Base-by-base conservation (phyloP, 2,113 vertebrate genomes). In the Calidris pugnax region DNA sequence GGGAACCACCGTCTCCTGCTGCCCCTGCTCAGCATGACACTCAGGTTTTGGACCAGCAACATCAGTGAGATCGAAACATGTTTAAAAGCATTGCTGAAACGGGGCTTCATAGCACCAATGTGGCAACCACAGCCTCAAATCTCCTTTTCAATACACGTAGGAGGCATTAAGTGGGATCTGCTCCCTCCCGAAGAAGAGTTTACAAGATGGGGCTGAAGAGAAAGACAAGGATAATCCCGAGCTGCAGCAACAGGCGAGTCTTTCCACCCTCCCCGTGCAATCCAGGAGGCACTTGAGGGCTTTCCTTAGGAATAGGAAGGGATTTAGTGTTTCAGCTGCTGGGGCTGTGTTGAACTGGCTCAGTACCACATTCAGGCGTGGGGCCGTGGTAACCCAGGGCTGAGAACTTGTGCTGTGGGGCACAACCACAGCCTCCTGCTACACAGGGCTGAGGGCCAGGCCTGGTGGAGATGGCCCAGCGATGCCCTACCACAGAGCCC, bases 171-270 rank as follows among this genome's bases (percentile, higher is more conserved):
- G 76, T 9, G 11, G 33, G 56, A 77, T 60, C 43, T 74, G n/a
- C 20, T 68, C 30, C 59, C 10, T 77, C 43, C 53, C 24, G 20
- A 68, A 77, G 33, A 33, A 39, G 4, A 48, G 11, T 30, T 88
- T 32, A 64, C 47, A 51, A 35, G 11, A 32, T 12, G 28, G 22
- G 22, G 30, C 28, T n/a, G 62, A 78, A 67, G 30, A 55, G 41
- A 55, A 78, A 22, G 35, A 60, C 48, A 67, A 72, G 0, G 0
- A 41, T 50, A 66, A 60, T 5, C 20, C 20, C 14, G 4, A 17
- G 8, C 7, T 56, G 39, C 23, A 76, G 51, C 32, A 76, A 23
- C 20, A 43, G 28, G 7, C 0, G 1, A 43, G 50, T 24, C 68
- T 45, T 79, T 30, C 66, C 17, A 14, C 23, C 22, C 48, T 20